Base-by-base conservation (phyloP, 2,888 invertebrate genomes). In the Tiliacea aurago region DNA sequence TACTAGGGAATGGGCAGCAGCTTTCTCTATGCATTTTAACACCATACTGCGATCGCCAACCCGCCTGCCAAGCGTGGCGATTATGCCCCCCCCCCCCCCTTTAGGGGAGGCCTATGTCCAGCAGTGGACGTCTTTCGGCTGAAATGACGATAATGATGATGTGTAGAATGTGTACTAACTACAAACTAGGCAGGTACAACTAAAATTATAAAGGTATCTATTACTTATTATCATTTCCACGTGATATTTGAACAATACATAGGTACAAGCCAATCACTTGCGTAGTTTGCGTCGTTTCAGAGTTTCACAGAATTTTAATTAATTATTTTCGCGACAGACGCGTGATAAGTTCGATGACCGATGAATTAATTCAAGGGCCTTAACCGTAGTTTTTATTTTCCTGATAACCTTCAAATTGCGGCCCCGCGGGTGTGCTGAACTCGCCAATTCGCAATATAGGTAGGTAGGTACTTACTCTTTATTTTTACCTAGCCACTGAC, bases 361-460 rank as follows among this genome's bases (percentile, higher is more conserved):
- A 89, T 86, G 86, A 89, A 89, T 90, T 85, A 85, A 89, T 90
- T 90, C 91, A 92, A 92, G 92, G 92, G 90, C 89, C 86, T 86
- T 85, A 85, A 81, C 79, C 80, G 80, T 75, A 78, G 78, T 76
- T 86, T 84, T 84, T 84, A 88, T 91, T 90, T 91, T 88, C 87
- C 87, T 89, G 88, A 89, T 91, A 90, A 90, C 92, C 91, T 91
- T 91, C 90, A 86, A 88, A 86, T 82, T 76, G 86, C 72, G 89
- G 90, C 87, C 89, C 85, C 89, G 76, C 83, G 81, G 80, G 84
- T 85, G 83, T 86, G 86, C 87, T 86, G 84, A 83, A 73, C 83
- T 78, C 63, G 55, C 66, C 68, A 84, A 74, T 70, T 72, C 58
- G 56, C 66, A 73, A 77, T 74, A 65, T 65, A 49, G 20, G 20